Evolutionary conservation across 2,888 invertebrate genomes (phyloP).

Genomic region (Unio pictorum): DNA sequence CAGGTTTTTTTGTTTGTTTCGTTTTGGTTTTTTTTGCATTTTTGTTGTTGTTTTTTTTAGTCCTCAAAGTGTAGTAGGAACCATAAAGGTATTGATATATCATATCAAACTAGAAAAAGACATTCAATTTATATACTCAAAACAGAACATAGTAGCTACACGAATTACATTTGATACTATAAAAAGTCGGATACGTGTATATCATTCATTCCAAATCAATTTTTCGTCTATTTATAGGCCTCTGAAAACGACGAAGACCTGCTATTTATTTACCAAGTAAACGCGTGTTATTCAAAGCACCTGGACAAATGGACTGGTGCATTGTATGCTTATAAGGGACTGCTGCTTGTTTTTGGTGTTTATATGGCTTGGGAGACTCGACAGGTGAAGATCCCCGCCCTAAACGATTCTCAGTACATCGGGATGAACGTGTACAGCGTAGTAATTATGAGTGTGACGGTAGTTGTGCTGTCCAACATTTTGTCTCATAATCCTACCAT

Average conservation of each 20-base stretch:
- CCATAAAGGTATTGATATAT: too few relatives aligned
- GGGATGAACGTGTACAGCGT: constrained; percentile 92
- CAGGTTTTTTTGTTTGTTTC: too few relatives aligned
- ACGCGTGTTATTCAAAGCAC: constrained; percentile 89
- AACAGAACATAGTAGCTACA: too few relatives aligned
- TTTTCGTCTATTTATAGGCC: constrained; percentile 34
- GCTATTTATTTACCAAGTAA: constrained; percentile 78
- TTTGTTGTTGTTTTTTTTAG: too few relatives aligned
- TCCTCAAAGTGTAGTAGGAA: too few relatives aligned
- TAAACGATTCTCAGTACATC: constrained; percentile 95
- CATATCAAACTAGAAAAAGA: too few relatives aligned
- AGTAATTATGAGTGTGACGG: constrained; percentile 88
- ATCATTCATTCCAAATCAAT: neutral
- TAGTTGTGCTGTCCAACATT: constrained; percentile 90
- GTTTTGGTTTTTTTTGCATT: too few relatives aligned
- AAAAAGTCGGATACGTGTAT: too few relatives aligned
- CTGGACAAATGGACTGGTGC: constrained; percentile 92
- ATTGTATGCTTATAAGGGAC: constrained; percentile 91
- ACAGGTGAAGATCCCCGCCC: constrained; percentile 87
- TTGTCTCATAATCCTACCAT: constrained; percentile 78
- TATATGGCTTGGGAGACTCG: constrained; percentile 96
- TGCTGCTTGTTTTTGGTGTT: constrained; percentile 88
- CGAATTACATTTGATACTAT: too few relatives aligned
- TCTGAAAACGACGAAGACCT: constrained; percentile 65
- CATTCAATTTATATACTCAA: too few relatives aligned